phyloP scores from a whole-genome alignment of 2,113 vertebrate species.

The Rhegmatorhina hoffmannsi region DNA sequence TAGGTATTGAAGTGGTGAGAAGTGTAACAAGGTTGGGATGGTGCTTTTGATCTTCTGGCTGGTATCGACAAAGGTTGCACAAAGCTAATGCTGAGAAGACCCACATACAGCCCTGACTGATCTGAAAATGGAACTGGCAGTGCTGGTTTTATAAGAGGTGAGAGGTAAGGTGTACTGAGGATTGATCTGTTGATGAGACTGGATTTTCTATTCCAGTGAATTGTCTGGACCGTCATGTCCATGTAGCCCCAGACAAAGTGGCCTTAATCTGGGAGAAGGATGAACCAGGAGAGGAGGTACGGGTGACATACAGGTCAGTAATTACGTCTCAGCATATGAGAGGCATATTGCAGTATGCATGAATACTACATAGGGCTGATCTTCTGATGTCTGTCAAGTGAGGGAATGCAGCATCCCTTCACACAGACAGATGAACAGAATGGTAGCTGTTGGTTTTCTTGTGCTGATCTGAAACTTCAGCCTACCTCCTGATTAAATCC shows the following conservation, averaged over 20 bases:
- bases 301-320: constrained; percentile 71
- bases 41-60: neutral
- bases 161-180: neutral
- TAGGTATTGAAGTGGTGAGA: neutral
- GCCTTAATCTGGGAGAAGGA: constrained; percentile 76
- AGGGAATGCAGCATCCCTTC: neutral
- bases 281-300: constrained; percentile 63
- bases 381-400: neutral
- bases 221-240: constrained; percentile 70
- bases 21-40: neutral
- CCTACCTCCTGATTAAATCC: neutral
- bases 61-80: neutral
- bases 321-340: neutral
- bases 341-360: neutral
- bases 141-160: neutral
- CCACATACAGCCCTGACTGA: neutral
- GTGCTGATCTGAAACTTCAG: neutral
- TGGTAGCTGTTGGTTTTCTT: neutral
- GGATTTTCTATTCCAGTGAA: constrained; percentile 63
- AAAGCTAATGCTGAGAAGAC: neutral
- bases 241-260: constrained; percentile 65
- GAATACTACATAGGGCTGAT: neutral
- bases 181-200: neutral
- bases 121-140: neutral
- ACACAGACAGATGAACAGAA: neutral